Evolutionary conservation across 2,113 vertebrate genomes (phyloP).

Genomic region (Dascyllus trimaculatus): DNA sequence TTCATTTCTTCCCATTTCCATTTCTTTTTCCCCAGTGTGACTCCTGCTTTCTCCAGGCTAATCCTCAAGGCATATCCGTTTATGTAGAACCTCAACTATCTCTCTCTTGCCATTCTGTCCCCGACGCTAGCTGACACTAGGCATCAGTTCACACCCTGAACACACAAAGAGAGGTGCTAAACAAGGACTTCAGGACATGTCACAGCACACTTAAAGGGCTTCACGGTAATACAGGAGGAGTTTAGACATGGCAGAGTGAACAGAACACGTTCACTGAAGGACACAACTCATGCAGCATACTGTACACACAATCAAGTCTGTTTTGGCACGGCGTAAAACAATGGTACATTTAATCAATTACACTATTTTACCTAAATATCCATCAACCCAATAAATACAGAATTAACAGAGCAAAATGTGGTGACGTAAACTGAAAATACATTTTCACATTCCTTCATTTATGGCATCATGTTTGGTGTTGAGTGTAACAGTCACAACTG

Average conservation of each 20-base stretch:
- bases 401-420: neutral
- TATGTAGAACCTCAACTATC: conserved; percentile 59
- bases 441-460: neutral
- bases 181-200: conserved; percentile 94
- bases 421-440: neutral
- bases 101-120: conserved; percentile 75
- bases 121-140: conserved; percentile 91
- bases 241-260: conserved; percentile 83
- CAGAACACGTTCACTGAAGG: conserved; percentile 20
- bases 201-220: conserved; percentile 92
- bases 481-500: conserved; percentile 23
- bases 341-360: neutral
- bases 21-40: conserved; percentile 44
- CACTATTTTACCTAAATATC: neutral
- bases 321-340: neutral
- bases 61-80: conserved; percentile 45
- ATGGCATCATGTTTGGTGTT: neutral
- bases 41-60: conserved; percentile 49
- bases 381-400: neutral
- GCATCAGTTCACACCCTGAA: conserved; percentile 94
- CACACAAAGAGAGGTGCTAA: conserved; percentile 92
- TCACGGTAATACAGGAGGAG: conserved; percentile 83
- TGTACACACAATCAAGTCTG: neutral
- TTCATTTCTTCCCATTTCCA: conserved; percentile 31
- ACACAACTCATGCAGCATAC: neutral